A percentile compares a stretch with the other conserved stretches of the same genome.
Conservation (phyloP, 92 coral and sea anemone species). For the Porites lobata region DNA sequence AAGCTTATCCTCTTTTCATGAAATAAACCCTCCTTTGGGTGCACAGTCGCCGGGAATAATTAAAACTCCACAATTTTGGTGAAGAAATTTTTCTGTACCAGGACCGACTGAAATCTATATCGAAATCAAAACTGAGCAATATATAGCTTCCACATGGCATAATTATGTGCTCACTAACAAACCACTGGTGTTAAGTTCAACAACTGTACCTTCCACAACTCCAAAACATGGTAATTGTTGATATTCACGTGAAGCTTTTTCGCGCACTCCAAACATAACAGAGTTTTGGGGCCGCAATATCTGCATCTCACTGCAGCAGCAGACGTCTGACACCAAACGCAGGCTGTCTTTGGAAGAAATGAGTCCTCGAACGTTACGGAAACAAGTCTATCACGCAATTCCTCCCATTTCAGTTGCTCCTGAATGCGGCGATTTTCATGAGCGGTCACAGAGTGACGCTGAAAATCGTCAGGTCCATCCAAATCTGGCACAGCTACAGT, state of each 20-base stretch:
- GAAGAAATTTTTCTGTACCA: too few species aligned
- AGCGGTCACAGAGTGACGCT: background rate
- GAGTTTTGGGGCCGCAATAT: background rate
- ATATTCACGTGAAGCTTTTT: background rate
- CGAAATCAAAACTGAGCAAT: too few species aligned
- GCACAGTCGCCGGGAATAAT: too few species aligned
- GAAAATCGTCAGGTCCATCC: background rate
- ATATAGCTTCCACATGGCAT: too few species aligned
- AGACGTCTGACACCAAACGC: background rate
- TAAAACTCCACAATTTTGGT: too few species aligned
- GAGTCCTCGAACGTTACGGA: background rate
- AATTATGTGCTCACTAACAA: too few species aligned
- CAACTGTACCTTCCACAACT: constrained; percentile 8
- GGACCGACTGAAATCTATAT: too few species aligned
- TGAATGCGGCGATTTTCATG: constrained; percentile 5
- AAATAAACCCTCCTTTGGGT: too few species aligned
- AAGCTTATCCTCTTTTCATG: too few species aligned
- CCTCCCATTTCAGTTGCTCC: background rate
- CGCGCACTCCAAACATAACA: background rate
- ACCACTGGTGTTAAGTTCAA: too few species aligned
- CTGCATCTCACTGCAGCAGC: background rate
- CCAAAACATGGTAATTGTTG: background rate
- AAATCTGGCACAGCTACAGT: too few species aligned
- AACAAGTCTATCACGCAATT: background rate
- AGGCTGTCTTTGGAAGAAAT: background rate